phyloP scores from a whole-genome alignment of 2,797 vertebrate genomes.

The Danio choprae region DNA sequence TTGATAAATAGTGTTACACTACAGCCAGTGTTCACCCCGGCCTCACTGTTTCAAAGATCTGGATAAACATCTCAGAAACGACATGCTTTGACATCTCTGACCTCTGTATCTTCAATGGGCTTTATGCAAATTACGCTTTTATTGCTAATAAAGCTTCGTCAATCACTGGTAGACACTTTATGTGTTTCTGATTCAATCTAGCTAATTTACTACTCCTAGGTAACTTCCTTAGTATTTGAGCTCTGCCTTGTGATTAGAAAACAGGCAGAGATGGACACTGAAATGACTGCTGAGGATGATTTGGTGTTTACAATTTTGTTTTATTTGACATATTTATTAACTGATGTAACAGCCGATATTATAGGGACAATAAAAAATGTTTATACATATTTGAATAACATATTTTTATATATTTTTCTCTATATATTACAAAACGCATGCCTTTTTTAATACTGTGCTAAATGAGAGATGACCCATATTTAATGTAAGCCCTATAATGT shows the following conservation, averaged over 20 bases:
- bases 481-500: not conserved
- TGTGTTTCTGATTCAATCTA: not conserved
- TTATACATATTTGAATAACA: too few relatives aligned
- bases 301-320: too few relatives aligned
- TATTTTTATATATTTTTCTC: too few relatives aligned
- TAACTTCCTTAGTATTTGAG: too few relatives aligned
- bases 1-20: not conserved
- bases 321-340: too few relatives aligned
- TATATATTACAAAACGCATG: too few relatives aligned
- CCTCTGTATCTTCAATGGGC: not conserved
- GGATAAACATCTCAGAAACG: not conserved
- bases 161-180: constrained; percentile 2
- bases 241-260: too few relatives aligned
- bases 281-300: too few relatives aligned
- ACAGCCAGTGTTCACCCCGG: not conserved
- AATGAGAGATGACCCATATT: not conserved
- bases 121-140: not conserved
- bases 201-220: constrained; percentile 6
- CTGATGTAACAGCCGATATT: too few relatives aligned
- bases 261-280: too few relatives aligned
- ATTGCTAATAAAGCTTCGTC: not conserved
- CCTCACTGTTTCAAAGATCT: not conserved
- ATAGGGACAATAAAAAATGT: too few relatives aligned
- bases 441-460: too few relatives aligned
- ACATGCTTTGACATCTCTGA: not conserved